These are phyloP conservation scores for Pseudopipra pipra DNA, from an alignment of 2,113 vertebrate genomes.

Conservation along the genomic window DNA sequence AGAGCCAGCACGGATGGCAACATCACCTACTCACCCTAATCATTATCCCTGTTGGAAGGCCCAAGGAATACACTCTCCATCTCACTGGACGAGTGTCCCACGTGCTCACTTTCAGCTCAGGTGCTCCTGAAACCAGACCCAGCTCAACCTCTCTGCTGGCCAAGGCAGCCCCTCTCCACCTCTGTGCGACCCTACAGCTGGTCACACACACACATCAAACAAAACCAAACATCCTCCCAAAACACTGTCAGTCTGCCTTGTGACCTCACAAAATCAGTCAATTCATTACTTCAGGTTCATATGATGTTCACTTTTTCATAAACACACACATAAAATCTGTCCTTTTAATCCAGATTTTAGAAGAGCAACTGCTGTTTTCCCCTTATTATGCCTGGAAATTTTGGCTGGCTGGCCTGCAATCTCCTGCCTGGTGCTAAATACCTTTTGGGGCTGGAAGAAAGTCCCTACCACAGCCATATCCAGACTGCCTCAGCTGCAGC, in stretches of 20 bases:
- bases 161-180: background rate
- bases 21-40: background rate
- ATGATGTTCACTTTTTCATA: background rate
- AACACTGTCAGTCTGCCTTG: background rate
- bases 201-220: background rate
- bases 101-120: background rate
- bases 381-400: background rate
- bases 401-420: background rate
- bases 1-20: background rate
- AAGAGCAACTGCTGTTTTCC: background rate
- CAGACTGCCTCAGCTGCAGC: background rate
- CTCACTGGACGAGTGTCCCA: background rate
- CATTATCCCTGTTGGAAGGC: background rate
- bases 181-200: rapidly evolving
- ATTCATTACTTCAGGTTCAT: background rate
- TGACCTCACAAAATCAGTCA: background rate
- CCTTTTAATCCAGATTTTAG: background rate
- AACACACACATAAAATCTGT: background rate
- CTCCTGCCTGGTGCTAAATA: background rate
- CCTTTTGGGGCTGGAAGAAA: background rate
- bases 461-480: background rate
- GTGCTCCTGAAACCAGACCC: background rate
- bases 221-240: background rate
- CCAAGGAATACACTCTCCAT: background rate
- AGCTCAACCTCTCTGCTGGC: background rate